Base-by-base conservation (phyloP, 2,888 invertebrate genomes). In the Torymus tubicola region DNA sequence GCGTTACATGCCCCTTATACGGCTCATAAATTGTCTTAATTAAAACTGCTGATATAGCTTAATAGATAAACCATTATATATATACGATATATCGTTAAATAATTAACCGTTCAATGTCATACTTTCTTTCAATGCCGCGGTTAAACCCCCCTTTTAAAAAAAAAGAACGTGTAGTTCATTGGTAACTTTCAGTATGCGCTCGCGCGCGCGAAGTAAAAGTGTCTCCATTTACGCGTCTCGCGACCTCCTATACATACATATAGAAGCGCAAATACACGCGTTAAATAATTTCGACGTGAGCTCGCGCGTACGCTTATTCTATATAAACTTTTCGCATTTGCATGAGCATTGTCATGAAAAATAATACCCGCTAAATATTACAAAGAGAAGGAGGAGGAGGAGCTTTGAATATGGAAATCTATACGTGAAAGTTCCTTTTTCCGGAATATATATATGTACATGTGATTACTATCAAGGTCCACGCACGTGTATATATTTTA, bases 11-110 rank as follows among this genome's bases (percentile, higher is more conserved):
- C 55, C 55, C 68, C 68, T 57, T 69, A 53, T 57, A 57, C 21
- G 11, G 57, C 24, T 69, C 68, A 21, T 69, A 69, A 55, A 69
- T 69, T 21, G 53, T 52, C 21, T 69, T 69, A 69, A 69, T 69
- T 69, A 69, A 69, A 69, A 69, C 68, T 57, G 53, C 24, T 57
- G 68, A 69, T 69, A 69, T 69, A 69, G 24, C 57, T 57, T 69
- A 69, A 69, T 69, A 24, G 55, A 24, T 57, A n/a, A n/a, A 57
- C 52, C 57, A 21, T 55, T 18, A 31, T 21, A 55, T 21, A 55
- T 42, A 42, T 42, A 42, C 42, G 42, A 42, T 42, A 42, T 42
- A 42, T 42, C 42, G 8, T 42, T 42, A 42, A 42, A 42, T 42
- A 42, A 42, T 42, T 42, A 42, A 42, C 42, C 42, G 42, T 42